Evolutionary conservation across 2,797 vertebrate genomes (phyloP).

Genomic region (Agapornis canus): DNA sequence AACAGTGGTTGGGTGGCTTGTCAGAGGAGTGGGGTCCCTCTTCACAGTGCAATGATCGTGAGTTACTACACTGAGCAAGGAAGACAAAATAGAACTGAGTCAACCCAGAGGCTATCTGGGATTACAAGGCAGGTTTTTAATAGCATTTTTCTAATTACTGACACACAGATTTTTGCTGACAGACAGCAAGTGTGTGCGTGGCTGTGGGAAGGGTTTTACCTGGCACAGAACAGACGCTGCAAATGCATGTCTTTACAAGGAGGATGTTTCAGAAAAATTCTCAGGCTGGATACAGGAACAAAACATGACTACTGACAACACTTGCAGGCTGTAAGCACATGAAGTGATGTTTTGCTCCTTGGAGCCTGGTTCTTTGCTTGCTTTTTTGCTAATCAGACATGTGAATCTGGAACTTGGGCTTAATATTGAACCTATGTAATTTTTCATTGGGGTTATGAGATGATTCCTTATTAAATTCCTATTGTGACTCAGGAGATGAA

Average conservation of each 20-base stretch:
- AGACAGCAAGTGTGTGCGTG: constrained; percentile 47
- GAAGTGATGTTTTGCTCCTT: neutral
- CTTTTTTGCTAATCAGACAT: neutral
- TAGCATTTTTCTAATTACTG: constrained; percentile 63
- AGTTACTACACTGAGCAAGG: neutral
- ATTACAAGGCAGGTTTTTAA: constrained; percentile 62
- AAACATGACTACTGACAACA: neutral
- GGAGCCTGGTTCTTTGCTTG: neutral
- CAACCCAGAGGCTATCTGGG: constrained; percentile 47
- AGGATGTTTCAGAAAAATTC: neutral
- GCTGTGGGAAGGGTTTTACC: constrained; percentile 51
- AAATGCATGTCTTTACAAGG: constrained; percentile 62
- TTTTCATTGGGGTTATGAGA: neutral
- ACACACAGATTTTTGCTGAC: constrained; percentile 61
- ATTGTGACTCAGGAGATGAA: neutral
- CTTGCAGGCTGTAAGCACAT: neutral
- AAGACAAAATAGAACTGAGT: neutral
- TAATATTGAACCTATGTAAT: neutral
- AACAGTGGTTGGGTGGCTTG: neutral
- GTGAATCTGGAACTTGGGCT: neutral
- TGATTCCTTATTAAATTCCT: neutral
- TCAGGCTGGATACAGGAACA: neutral
- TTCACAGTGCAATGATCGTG: neutral
- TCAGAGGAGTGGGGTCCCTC: neutral
- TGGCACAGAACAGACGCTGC: constrained; percentile 35